Evolutionary conservation across 2,888 invertebrate genomes (phyloP).

Genomic region (Lithophane ornitopus): DNA sequence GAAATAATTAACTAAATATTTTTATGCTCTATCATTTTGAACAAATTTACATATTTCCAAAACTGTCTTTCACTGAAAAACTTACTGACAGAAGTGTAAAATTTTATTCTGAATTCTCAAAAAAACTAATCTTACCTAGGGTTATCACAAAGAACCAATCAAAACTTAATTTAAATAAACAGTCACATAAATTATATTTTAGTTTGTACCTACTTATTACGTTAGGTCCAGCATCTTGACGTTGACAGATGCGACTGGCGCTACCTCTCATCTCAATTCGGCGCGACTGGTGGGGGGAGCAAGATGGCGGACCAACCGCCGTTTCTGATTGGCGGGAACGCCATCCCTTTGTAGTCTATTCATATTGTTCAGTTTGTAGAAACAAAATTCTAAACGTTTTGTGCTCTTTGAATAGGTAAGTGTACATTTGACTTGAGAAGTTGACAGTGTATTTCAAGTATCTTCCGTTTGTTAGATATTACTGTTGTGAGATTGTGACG

Average conservation of each 20-base stretch:
- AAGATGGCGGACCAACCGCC: conserved; percentile 78
- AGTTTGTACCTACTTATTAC: conserved; percentile 22
- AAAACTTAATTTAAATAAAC: conserved; percentile 1
- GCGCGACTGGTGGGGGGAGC: conserved; percentile 74
- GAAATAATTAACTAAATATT: neutral
- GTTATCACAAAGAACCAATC: neutral
- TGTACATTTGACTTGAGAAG: conserved; percentile 1
- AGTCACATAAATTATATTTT: conserved; percentile 16
- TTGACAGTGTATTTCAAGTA: neutral
- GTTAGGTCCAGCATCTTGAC: conserved; percentile 68
- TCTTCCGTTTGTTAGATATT: neutral
- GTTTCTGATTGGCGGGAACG: conserved; percentile 71
- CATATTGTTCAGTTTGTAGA: conserved; percentile 54
- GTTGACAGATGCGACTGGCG: conserved; percentile 76
- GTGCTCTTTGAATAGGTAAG: conserved; percentile 16
- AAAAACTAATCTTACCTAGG: neutral
- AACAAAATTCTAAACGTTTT: neutral
- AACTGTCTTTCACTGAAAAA: neutral
- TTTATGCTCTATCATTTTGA: neutral
- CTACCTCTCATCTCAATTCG: conserved; percentile 62
- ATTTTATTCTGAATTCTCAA: neutral
- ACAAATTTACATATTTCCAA: too few species aligned
- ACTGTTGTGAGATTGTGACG: neutral
- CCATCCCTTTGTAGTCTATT: conserved; percentile 53
- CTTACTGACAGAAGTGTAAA: neutral